A percentile compares a stretch with the other conserved stretches of the same genome.
Conservation (phyloP, 2,888 invertebrate species). For the Trissoscelio sp. region DNA sequence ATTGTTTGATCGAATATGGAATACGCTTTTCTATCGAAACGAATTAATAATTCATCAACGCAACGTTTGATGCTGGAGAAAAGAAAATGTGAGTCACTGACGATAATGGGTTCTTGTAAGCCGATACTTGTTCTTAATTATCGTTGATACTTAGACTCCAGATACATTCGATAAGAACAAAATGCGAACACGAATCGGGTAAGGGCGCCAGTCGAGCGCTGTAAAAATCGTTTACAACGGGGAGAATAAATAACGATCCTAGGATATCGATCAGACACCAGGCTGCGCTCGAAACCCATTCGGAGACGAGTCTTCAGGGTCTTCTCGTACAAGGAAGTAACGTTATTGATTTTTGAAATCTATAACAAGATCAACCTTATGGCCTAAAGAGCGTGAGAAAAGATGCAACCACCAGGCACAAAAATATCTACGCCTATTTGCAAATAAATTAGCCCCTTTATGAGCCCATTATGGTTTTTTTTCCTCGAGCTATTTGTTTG, state of each 20-base stretch:
- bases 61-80: slow-evolving; percentile 38
- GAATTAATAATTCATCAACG: slow-evolving; percentile 66
- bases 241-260: slow-evolving; percentile 67
- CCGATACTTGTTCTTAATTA: slow-evolving; percentile 69
- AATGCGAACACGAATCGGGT: slow-evolving; percentile 64
- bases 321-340: slow-evolving; percentile 60
- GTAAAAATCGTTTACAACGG: slow-evolving; percentile 66
- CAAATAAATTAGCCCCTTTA: slow-evolving; percentile 46
- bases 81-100: slow-evolving; percentile 63
- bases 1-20: slow-evolving; percentile 22
- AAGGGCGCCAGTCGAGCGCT: slow-evolving; percentile 44
- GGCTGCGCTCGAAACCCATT: slow-evolving; percentile 42
- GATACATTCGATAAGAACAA: slow-evolving; percentile 69
- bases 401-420: slow-evolving; percentile 43
- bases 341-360: slow-evolving; percentile 70
- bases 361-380: slow-evolving; percentile 68
- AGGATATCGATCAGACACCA: slow-evolving; percentile 68
- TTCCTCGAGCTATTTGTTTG: slow-evolving; percentile 1
- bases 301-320: slow-evolving; percentile 48
- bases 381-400: slow-evolving; percentile 62
- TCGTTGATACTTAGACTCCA: slow-evolving; percentile 68
- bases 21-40: slow-evolving; percentile 15
- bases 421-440: slow-evolving; percentile 31
- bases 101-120: slow-evolving; percentile 66
- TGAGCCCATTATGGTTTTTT: slow-evolving; percentile 15